Evolutionary conservation across 2,888 invertebrate genomes (phyloP).

Genomic region (Acronicta aceris): DNA sequence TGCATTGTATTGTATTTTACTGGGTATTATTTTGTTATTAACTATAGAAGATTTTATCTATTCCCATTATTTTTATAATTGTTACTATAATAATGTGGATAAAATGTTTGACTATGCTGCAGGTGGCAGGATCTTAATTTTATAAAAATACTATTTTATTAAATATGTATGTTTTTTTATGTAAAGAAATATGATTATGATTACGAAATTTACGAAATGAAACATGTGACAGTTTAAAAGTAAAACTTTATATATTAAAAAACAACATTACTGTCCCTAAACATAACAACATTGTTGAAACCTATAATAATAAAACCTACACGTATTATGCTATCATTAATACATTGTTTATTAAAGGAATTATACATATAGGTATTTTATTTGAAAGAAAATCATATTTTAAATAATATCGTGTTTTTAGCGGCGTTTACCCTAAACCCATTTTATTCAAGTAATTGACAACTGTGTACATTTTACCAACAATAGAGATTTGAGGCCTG

Average conservation of each 20-base stretch:
- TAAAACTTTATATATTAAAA: slow-evolving; percentile 52
- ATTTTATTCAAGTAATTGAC: slow-evolving; percentile 43
- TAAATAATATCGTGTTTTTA: slow-evolving; percentile 44
- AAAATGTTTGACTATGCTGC: background rate
- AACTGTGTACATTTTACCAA: background rate
- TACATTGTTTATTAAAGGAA: slow-evolving; percentile 24
- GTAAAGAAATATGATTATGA: too few relatives aligned
- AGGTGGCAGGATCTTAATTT: background rate
- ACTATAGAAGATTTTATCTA: too few relatives aligned
- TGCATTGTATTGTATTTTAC: too few relatives aligned
- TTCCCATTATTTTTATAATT: background rate
- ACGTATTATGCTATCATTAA: slow-evolving; percentile 31
- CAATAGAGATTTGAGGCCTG: too few relatives aligned
- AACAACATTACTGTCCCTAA: slow-evolving; percentile 50
- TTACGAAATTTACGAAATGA: too few relatives aligned
- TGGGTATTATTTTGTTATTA: too few relatives aligned
- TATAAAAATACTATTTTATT: background rate
- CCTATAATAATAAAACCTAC: slow-evolving; percentile 32
- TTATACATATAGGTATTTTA: slow-evolving; percentile 6
- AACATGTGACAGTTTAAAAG: slow-evolving; percentile 21
- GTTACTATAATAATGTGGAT: background rate
- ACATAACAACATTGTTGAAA: slow-evolving; percentile 51
- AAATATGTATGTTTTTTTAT: too few relatives aligned
- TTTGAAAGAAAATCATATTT: background rate
- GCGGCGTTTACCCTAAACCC: slow-evolving; percentile 33